A percentile compares a stretch with the other conserved stretches of the same genome.
These are phyloP conservation scores for Notechis scutatus DNA, from an alignment of 2,113 vertebrate genomes.

Conservation along the genomic window DNA sequence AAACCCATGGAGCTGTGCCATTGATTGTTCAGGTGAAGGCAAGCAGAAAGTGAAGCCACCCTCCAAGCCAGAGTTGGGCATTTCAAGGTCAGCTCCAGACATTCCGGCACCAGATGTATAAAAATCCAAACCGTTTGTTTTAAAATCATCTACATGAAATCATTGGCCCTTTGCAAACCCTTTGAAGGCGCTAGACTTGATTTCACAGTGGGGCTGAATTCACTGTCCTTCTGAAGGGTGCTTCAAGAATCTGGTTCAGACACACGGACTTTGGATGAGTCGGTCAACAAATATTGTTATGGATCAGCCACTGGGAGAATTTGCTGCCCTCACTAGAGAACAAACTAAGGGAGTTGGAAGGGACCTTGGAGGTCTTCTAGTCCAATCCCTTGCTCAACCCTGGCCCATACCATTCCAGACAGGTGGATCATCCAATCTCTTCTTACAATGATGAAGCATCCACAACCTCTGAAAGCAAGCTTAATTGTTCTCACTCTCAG, in stretches of 20 bases:
- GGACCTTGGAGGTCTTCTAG: not conserved
- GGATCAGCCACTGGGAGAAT: not conserved
- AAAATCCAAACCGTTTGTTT: not conserved
- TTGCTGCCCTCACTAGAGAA: not conserved
- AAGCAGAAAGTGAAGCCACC: not conserved
- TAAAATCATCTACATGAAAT: not conserved
- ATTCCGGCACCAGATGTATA: not conserved
- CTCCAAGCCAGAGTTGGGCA: not conserved
- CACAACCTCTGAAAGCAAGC: not conserved
- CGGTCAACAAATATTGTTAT: not conserved
- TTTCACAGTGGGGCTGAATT: not conserved
- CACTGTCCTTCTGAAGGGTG: not conserved
- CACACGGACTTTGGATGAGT: not conserved
- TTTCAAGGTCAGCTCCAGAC: not conserved
- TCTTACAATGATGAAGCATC: not conserved
- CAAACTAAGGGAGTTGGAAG: not conserved
- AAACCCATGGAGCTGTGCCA: not conserved
- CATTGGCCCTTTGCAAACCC: not conserved
- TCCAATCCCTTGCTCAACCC: not conserved
- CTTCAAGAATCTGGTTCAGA: not conserved
- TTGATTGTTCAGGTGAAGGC: not conserved
- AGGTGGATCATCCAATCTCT: not conserved
- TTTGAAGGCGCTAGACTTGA: not conserved
- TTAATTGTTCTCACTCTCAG: not conserved
- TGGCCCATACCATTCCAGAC: not conserved